Percentiles rank a stretch among this genome's conserved stretches.
Conservation (phyloP, 2,888 invertebrate genomes). For the Nymphalis urticae region DNA sequence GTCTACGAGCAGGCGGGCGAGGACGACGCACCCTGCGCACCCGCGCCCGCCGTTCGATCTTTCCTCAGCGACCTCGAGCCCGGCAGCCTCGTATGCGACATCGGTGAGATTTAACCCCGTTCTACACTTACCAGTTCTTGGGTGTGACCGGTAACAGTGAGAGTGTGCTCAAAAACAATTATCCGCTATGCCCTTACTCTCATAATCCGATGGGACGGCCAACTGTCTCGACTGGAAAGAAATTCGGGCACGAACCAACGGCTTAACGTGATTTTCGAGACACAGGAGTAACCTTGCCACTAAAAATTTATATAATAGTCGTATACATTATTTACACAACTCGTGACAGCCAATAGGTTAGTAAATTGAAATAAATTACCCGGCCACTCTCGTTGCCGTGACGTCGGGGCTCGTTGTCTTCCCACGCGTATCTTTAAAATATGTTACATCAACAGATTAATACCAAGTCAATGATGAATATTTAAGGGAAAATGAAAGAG, state of each 20-base stretch:
- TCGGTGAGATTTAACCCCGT: conserved; percentile 84
- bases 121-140: background rate
- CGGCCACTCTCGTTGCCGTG: conserved; percentile 6
- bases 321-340: background rate
- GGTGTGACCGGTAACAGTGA: no score
- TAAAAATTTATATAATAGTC: no score
- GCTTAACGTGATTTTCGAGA: no score
- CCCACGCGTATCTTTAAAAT: conserved; percentile 45
- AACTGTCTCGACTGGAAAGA: no score
- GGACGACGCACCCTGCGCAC: conserved; percentile 65
- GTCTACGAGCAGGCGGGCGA: conserved; percentile 96
- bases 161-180: no score
- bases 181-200: no score
- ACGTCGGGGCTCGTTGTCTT: conserved; percentile 18
- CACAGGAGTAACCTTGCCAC: no score
- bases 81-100: conserved; percentile 96
- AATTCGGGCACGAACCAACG: no score
- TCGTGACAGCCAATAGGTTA: conserved; percentile 5
- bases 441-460: conserved; percentile 46
- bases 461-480: conserved; percentile 41
- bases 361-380: conserved; percentile 11
- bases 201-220: no score
- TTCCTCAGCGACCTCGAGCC: conserved; percentile 94
- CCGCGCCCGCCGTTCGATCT: conserved; percentile 88
- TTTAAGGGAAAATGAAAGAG: conserved; percentile 44